A percentile compares a stretch with the other conserved stretches of the same genome.
Conservation (phyloP, 2,888 invertebrate genomes). For the Anthrax anthrax region DNA sequence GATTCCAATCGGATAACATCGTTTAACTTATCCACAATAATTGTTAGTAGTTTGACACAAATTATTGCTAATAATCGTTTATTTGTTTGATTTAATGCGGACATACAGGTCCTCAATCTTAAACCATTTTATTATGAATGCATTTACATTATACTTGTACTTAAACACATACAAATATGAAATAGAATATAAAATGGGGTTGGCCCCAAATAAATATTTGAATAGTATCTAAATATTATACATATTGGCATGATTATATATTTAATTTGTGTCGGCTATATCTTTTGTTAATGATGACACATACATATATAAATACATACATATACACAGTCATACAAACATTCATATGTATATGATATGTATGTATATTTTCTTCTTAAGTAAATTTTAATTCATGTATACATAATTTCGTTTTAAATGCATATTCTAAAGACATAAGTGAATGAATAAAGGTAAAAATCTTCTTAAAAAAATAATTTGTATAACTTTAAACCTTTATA, state of each 20-base stretch:
- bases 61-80: slow-evolving; percentile 13
- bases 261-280: not conserved
- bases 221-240: not conserved
- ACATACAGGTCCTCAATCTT: not conserved
- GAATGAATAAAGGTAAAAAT: too few species aligned
- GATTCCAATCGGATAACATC: slow-evolving; percentile 8
- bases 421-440: too few species aligned
- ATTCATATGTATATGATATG: too few species aligned
- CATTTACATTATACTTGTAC: too few species aligned
- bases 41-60: slow-evolving; percentile 11
- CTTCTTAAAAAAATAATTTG: too few species aligned
- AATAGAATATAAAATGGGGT: not conserved
- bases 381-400: too few species aligned
- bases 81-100: slow-evolving; percentile 12
- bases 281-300: not conserved
- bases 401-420: too few species aligned
- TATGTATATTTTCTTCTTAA: too few species aligned
- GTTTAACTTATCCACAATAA: slow-evolving; percentile 7
- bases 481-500: too few species aligned
- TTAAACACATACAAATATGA: too few species aligned
- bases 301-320: not conserved
- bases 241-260: not conserved
- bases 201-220: not conserved
- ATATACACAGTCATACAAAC: too few species aligned
- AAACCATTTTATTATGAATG: too few species aligned